These are phyloP conservation scores for Thumatha senex DNA, from an alignment of 2,888 invertebrate genomes.

Conservation along the genomic window DNA sequence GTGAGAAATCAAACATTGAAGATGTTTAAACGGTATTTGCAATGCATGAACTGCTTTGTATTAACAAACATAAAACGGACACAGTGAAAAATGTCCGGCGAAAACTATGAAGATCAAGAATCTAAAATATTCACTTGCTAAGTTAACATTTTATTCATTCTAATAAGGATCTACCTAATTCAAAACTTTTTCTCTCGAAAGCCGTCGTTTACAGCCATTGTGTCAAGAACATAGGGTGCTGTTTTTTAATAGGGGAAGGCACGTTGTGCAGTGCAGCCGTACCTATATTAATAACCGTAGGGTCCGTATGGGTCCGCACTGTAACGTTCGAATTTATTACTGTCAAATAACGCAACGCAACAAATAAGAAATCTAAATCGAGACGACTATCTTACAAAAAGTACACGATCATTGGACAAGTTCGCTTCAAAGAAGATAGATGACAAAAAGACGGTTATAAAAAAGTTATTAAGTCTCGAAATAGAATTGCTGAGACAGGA, in stretches of 20 bases:
- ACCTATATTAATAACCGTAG: conserved; percentile 47
- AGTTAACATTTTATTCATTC: conserved; percentile 13
- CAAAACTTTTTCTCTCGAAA: conserved; percentile 40
- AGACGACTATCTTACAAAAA: background rate
- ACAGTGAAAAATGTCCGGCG: no score
- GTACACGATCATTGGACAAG: background rate
- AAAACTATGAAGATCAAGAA: no score
- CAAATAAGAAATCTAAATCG: background rate
- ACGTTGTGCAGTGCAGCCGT: conserved; percentile 40
- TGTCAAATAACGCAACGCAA: conserved; percentile 1
- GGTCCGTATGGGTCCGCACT: conserved; percentile 31
- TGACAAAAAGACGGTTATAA: conserved; percentile 32
- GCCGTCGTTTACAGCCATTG: conserved; percentile 44
- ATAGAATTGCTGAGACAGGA: conserved; percentile 58
- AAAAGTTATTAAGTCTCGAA: conserved; percentile 58
- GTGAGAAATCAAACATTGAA: conserved; percentile 51
- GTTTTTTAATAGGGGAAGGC: conserved; percentile 57
- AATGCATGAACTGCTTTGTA: conserved; percentile 20
- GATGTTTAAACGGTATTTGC: conserved; percentile 30
- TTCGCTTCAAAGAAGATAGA: conserved; percentile 9
- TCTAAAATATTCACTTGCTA: conserved; percentile 17
- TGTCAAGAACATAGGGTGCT: conserved; percentile 53
- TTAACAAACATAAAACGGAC: conserved; percentile 31
- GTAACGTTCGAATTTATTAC: conserved; percentile 32
- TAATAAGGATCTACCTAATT: conserved; percentile 28